phyloP scores from a whole-genome alignment of 2,888 invertebrate genomes.

The Hemistola chrysoprasaria region DNA sequence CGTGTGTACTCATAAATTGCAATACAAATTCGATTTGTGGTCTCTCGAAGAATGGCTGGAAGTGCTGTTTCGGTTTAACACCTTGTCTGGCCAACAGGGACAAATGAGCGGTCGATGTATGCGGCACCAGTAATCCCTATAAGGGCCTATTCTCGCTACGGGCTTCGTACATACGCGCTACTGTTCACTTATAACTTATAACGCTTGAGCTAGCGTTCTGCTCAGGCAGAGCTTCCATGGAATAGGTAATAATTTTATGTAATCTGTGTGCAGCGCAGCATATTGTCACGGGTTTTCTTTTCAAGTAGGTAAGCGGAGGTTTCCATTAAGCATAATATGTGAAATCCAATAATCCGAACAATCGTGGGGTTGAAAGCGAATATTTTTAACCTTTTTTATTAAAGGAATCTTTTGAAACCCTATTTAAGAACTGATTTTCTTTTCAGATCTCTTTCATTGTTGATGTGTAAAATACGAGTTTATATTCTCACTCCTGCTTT shows the following conservation, averaged over 20 bases:
- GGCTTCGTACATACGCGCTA: slow-evolving; percentile 38
- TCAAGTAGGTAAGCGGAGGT: background rate
- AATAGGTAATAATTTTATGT: slow-evolving; percentile 6
- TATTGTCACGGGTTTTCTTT: slow-evolving; percentile 10
- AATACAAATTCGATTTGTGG: slow-evolving; percentile 51
- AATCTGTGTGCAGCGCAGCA: slow-evolving; percentile 3
- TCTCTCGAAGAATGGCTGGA: slow-evolving; percentile 47
- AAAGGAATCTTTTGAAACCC: slow-evolving; percentile 40
- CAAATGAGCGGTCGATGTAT: slow-evolving; percentile 63
- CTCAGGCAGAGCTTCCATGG: slow-evolving; percentile 6
- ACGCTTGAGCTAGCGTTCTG: too few species aligned
- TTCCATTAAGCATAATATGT: slow-evolving; percentile 44
- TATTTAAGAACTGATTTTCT: background rate
- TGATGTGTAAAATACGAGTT: too few species aligned
- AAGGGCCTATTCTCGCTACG: slow-evolving; percentile 49
- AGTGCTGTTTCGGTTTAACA: slow-evolving; percentile 59
- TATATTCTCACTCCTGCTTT: too few species aligned
- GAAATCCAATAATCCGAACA: slow-evolving; percentile 65
- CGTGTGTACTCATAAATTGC: slow-evolving; percentile 32
- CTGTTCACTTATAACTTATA: slow-evolving; percentile 7
- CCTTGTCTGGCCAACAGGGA: slow-evolving; percentile 63
- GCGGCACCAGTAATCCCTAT: slow-evolving; percentile 60
- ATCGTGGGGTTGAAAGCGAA: slow-evolving; percentile 55
- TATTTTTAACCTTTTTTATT: slow-evolving; percentile 50
- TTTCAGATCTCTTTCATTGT: too few species aligned